Conservation (phyloP, 2,888 invertebrate genomes). For the Penaeus monodon region DNA sequence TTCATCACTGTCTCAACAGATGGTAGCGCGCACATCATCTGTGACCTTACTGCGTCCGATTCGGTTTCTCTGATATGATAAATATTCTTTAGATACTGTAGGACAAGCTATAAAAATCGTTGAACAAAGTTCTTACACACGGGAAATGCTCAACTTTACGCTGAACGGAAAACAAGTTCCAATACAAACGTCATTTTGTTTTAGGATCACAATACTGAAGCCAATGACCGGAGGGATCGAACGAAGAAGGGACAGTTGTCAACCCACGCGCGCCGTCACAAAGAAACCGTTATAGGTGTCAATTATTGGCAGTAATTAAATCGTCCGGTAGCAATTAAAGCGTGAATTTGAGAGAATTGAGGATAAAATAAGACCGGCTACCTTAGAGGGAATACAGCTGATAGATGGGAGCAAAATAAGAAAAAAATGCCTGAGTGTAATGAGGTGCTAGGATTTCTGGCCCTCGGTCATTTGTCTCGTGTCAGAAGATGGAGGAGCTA, state of each 20-base stretch:
- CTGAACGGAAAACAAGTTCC: too few relatives aligned
- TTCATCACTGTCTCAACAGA: conserved; percentile 51
- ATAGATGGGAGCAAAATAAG: too few relatives aligned
- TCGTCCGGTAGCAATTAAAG: conserved; percentile 40
- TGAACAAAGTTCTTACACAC: too few relatives aligned
- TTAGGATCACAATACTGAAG: background rate
- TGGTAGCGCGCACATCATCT: conserved; percentile 49
- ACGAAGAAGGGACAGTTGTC: conserved; percentile 24
- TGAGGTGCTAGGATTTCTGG: too few relatives aligned
- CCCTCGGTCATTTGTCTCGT: too few relatives aligned
- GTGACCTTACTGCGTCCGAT: conserved; percentile 18
- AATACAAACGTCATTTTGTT: background rate
- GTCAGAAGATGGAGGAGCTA: too few relatives aligned
- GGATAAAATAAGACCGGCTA: conserved; percentile 20
- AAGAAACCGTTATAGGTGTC: conserved; percentile 50
- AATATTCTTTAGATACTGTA: too few relatives aligned
- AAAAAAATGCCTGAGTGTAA: too few relatives aligned
- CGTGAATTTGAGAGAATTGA: conserved; percentile 32
- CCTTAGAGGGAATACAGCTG: background rate
- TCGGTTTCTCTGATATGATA: background rate
- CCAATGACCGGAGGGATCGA: background rate
- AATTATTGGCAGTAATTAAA: conserved; percentile 49
- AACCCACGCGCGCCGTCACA: conserved; percentile 37
- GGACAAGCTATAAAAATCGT: too few relatives aligned
- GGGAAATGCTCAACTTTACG: too few relatives aligned